These are phyloP conservation scores for Ernsta delagoae DNA, from an alignment of 2,888 invertebrate genomes.

Conservation along the genomic window DNA sequence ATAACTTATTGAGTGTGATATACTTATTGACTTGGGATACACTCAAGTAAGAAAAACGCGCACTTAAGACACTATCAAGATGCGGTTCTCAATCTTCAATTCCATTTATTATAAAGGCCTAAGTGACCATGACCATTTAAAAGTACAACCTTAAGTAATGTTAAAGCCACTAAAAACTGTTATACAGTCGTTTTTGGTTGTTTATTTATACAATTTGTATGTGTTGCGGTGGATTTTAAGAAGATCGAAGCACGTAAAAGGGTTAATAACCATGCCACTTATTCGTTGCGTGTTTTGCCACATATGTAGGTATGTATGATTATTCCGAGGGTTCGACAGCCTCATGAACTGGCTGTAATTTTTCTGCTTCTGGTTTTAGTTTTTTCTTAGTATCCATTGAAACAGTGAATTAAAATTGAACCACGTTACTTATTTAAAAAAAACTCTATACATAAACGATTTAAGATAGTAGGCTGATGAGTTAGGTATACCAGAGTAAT, in stretches of 20 bases:
- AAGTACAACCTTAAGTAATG: background rate
- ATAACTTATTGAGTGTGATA: no score
- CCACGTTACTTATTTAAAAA: no score
- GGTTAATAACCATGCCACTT: background rate
- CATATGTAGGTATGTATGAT: background rate
- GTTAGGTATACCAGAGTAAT: no score
- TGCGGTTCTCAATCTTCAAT: no score
- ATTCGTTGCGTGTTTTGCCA: constrained; percentile 7
- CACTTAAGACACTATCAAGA: no score
- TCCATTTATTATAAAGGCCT: background rate
- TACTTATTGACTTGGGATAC: no score
- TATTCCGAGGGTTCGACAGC: background rate
- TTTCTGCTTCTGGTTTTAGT: background rate
- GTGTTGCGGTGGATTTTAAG: background rate
- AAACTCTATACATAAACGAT: no score
- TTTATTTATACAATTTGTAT: background rate
- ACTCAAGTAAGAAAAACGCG: no score
- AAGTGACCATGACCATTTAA: background rate
- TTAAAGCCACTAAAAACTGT: background rate
- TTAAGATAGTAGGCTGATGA: no score
- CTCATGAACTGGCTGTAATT: background rate
- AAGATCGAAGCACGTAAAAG: background rate
- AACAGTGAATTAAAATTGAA: background rate
- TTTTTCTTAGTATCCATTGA: background rate
- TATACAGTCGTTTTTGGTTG: background rate